Percentiles rank a stretch among this genome's conserved stretches.
phyloP scores from a whole-genome alignment of 2,888 invertebrate species.

The Protodeltote pygarga region DNA sequence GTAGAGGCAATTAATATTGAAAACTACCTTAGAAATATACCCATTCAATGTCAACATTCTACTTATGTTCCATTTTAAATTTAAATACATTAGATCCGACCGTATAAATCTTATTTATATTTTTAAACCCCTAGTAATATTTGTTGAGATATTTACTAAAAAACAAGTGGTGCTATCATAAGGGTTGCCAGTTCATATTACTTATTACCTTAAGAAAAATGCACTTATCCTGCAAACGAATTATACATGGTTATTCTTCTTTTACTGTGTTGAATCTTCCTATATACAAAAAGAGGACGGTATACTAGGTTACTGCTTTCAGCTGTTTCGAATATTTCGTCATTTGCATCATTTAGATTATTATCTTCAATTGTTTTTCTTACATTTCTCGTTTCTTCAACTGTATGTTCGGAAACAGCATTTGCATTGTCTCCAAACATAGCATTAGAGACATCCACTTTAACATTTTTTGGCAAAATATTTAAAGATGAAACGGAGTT shows the following conservation, averaged over 20 bases:
- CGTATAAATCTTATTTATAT: no score
- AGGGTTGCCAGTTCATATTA: not conserved
- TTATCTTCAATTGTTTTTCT: constrained; percentile 6
- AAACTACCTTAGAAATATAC: constrained; percentile 3
- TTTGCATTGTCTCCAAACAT: constrained; percentile 12
- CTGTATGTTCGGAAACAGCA: constrained; percentile 2
- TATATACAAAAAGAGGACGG: constrained; percentile 74
- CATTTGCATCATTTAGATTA: constrained; percentile 4
- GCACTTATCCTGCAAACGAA: constrained; percentile 73
- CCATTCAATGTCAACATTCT: no score
- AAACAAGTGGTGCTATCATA: no score
- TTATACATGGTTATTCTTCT: constrained; percentile 78
- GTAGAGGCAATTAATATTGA: not conserved
- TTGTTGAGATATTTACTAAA: no score
- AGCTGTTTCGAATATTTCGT: constrained; percentile 61
- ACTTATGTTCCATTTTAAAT: no score
- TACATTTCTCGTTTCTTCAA: constrained; percentile 5
- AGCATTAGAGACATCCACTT: not conserved
- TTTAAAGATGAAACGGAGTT: constrained; percentile 12
- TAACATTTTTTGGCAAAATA: constrained; percentile 7
- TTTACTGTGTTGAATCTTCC: constrained; percentile 76
- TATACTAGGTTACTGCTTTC: constrained; percentile 71
- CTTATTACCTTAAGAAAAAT: constrained; percentile 4
- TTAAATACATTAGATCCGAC: no score
- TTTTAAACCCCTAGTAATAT: no score